Evolutionary conservation across 2,113 vertebrate genomes (phyloP).

Genomic region (Bufo gargarizans): DNA sequence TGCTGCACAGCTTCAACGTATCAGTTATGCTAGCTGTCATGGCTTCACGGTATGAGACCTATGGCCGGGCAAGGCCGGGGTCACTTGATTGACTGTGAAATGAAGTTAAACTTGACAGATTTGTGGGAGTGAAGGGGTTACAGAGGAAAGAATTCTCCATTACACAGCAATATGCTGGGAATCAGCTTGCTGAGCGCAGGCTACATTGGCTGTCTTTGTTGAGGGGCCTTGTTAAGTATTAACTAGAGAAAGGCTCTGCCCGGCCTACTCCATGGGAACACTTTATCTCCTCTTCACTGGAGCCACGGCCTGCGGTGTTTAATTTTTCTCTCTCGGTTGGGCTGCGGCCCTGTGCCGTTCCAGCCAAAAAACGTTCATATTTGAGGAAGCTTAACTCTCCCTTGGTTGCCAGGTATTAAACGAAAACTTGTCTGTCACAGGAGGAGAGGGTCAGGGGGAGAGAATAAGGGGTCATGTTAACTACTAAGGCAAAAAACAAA

Average conservation of each 20-base stretch:
- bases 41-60: background rate
- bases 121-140: slow-evolving; percentile 52
- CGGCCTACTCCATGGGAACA: slow-evolving; percentile 83
- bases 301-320: slow-evolving; percentile 84
- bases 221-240: slow-evolving; percentile 83
- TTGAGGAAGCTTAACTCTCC: slow-evolving; percentile 80
- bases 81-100: slow-evolving; percentile 28
- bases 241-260: slow-evolving; percentile 84
- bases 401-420: slow-evolving; percentile 83
- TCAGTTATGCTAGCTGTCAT: slow-evolving; percentile 1
- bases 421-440: slow-evolving; percentile 74
- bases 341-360: slow-evolving; percentile 79
- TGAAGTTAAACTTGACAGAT: slow-evolving; percentile 42
- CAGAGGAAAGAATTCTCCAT: slow-evolving; percentile 65
- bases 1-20: slow-evolving; percentile 16
- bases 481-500: slow-evolving; percentile 58
- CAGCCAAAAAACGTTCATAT: slow-evolving; percentile 82
- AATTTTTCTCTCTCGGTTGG: slow-evolving; percentile 85
- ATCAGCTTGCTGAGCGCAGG: slow-evolving; percentile 82
- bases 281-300: slow-evolving; percentile 85
- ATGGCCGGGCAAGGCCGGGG: background rate
- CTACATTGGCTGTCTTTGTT: slow-evolving; percentile 81
- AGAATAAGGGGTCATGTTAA: slow-evolving; percentile 68
- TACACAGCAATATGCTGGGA: slow-evolving; percentile 81
- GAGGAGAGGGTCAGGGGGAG: slow-evolving; percentile 65